A percentile compares a stretch with the other conserved stretches of the same genome.
These are phyloP conservation scores for Neoarius graeffei DNA, from an alignment of 2,113 vertebrate species.

Conservation along the genomic window DNA sequence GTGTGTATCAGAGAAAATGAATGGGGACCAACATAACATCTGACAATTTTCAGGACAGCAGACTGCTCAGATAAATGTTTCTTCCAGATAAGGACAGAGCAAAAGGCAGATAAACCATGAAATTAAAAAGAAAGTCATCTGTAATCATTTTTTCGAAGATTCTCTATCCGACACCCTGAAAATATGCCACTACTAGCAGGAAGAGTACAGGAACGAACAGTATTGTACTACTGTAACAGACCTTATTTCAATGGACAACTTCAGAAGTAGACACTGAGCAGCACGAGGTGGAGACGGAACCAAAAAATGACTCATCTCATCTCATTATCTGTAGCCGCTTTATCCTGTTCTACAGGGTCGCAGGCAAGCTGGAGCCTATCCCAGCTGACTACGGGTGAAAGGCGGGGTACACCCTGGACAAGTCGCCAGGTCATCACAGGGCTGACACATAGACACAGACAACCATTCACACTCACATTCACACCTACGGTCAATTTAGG, in stretches of 20 bases:
- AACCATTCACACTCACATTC: too few relatives aligned
- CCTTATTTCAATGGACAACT: not conserved
- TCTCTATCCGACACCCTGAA: not conserved
- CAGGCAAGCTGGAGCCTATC: too few relatives aligned
- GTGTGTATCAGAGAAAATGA: constrained; percentile 33
- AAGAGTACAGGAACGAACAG: not conserved
- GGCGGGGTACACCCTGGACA: too few relatives aligned
- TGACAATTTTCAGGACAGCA: constrained; percentile 14
- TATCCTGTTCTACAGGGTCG: too few relatives aligned
- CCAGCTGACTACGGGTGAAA: too few relatives aligned
- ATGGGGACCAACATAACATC: constrained; percentile 6
- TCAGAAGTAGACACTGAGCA: not conserved
- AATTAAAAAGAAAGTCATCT: constrained; percentile 37
- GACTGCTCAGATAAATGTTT: constrained; percentile 39
- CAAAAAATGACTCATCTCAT: not conserved
- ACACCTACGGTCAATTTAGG: too few relatives aligned
- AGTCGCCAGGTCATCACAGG: too few relatives aligned
- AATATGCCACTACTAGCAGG: not conserved
- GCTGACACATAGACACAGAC: too few relatives aligned
- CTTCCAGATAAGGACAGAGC: constrained; percentile 25
- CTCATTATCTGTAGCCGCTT: too few relatives aligned
- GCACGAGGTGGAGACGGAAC: not conserved
- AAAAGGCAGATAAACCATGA: constrained; percentile 40
- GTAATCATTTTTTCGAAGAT: constrained; percentile 19
- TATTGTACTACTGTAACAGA: not conserved